A percentile compares a stretch with the other conserved stretches of the same genome.
Evolutionary conservation across 1,140 invertebrate species (phyloP).

Genomic region (Zaprionus ornatus): DNA sequence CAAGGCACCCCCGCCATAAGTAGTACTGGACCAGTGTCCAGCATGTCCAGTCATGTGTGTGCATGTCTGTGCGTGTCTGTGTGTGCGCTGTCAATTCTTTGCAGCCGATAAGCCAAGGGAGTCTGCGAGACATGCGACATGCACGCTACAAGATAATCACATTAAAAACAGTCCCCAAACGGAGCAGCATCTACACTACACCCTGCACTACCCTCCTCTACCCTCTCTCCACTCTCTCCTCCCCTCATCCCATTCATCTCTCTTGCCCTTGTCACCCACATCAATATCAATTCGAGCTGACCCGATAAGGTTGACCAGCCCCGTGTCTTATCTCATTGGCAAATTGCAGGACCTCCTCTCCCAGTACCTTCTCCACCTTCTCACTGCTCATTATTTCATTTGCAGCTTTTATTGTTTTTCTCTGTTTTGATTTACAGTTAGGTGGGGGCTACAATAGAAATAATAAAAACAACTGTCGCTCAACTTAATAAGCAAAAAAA

Average conservation of each 20-base stretch:
- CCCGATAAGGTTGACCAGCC: constrained; percentile 1
- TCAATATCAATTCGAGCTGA: neutral
- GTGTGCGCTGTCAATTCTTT: constrained; percentile 66
- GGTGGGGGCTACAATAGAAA: constrained; percentile 64
- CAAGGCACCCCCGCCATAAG: constrained; percentile 12
- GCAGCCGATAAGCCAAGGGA: constrained; percentile 62
- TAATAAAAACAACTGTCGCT: constrained; percentile 81
- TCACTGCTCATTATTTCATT: constrained; percentile 76
- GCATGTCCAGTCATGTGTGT: constrained; percentile 8
- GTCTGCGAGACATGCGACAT: constrained; percentile 63
- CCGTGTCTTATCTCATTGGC: constrained; percentile 37
- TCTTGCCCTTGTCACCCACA: neutral
- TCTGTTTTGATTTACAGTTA: constrained; percentile 77
- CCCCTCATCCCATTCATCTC: neutral
- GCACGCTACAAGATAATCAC: constrained; percentile 81
- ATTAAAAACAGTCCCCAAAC: constrained; percentile 69
- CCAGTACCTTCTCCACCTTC: neutral
- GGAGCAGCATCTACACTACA: neutral
- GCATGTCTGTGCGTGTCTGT: constrained; percentile 9
- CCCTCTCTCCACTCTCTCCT: neutral
- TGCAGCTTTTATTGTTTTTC: constrained; percentile 80
- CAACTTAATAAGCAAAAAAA: constrained; percentile 74
- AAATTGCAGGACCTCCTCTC: constrained; percentile 26
- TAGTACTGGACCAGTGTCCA: constrained; percentile 39
- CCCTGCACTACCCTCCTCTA: neutral